phyloP scores from a whole-genome alignment of 2,797 vertebrate species.

The Lindbergichthys nudifrons region DNA sequence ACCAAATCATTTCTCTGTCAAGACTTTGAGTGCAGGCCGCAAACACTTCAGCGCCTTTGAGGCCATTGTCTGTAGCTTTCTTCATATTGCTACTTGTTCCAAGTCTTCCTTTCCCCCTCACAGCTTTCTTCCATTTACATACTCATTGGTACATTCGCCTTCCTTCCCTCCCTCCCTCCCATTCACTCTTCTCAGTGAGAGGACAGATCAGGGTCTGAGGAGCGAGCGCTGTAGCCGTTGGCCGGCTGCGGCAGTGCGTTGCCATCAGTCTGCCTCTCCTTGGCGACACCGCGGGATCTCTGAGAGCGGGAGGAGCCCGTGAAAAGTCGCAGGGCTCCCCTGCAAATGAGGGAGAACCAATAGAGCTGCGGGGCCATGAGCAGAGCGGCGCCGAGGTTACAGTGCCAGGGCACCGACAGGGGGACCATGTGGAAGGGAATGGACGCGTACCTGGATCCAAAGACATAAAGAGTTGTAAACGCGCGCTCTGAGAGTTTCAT shows the following conservation, averaged over 20 bases:
- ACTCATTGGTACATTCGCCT: slow-evolving; percentile 77
- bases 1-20: slow-evolving; percentile 27
- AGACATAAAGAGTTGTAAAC: slow-evolving; percentile 28
- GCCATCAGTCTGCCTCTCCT: slow-evolving; percentile 71
- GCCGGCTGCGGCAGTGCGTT: slow-evolving; percentile 71
- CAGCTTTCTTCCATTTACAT: slow-evolving; percentile 61
- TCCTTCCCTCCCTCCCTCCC: slow-evolving; percentile 33
- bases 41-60: slow-evolving; percentile 68
- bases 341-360: slow-evolving; percentile 94
- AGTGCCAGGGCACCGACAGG: slow-evolving; percentile 82
- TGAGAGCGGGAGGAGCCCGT: slow-evolving; percentile 76
- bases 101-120: slow-evolving; percentile 59
- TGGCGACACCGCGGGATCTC: slow-evolving; percentile 59
- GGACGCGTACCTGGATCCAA: slow-evolving; percentile 78
- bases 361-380: slow-evolving; percentile 93
- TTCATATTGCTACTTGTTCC: slow-evolving; percentile 62
- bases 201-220: slow-evolving; percentile 76
- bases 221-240: slow-evolving; percentile 83
- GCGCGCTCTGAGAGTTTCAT: neutral
- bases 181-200: slow-evolving; percentile 77
- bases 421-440: slow-evolving; percentile 83
- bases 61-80: slow-evolving; percentile 61
- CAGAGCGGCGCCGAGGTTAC: slow-evolving; percentile 87
- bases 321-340: slow-evolving; percentile 88
- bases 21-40: slow-evolving; percentile 41